Base-by-base conservation (phyloP, 2,888 invertebrate species). In the Atrina japonica region DNA sequence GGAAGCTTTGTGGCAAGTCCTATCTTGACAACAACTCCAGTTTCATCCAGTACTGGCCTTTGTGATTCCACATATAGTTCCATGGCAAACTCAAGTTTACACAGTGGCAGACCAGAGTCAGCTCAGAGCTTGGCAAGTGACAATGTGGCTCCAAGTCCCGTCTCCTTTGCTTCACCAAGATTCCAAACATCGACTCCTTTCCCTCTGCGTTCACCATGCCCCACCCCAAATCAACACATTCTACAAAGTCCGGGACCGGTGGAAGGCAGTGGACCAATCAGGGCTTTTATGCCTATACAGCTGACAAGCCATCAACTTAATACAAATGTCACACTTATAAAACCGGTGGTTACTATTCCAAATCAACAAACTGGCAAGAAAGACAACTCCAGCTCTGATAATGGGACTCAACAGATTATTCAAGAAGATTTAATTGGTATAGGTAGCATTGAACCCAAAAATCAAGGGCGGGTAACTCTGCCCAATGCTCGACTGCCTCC, bases 211-310 rank as follows among this genome's bases (percentile, higher is more conserved):
- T 58, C 66, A 25, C 56, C 73, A 23, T 50, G 55, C 29, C 50
- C 66, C 49, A 73, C 58, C 7, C 50, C 70, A 30, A 50, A 60
- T 21, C 18, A 41, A 29, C 25, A 43, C 40, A 41, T 52, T 1
- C 45, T 50, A 29, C 64, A 60, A 41, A 67, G 71, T 47, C 67
- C 70, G 35, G 55, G 60, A 23, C 53, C 66, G 11, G 53, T 50
- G 9, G 66, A 64, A 27, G 58, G 52, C 25, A 47, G 49, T 73
- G 45, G 65, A 53, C 60, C 73, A 9, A 76, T 82, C 3, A 84
- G 82, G 59, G 77, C 84, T 18, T 87, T 87, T 70, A 82, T 85
- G 63, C 87, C 87, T 0, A 87, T 87, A 30, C 83, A 85, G 65
- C 80, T 78, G 14, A 64, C 65, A 25, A 73, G 78, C 0, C 60